phyloP scores from a whole-genome alignment of 2,113 vertebrate genomes.

The Cheilinus undulatus region DNA sequence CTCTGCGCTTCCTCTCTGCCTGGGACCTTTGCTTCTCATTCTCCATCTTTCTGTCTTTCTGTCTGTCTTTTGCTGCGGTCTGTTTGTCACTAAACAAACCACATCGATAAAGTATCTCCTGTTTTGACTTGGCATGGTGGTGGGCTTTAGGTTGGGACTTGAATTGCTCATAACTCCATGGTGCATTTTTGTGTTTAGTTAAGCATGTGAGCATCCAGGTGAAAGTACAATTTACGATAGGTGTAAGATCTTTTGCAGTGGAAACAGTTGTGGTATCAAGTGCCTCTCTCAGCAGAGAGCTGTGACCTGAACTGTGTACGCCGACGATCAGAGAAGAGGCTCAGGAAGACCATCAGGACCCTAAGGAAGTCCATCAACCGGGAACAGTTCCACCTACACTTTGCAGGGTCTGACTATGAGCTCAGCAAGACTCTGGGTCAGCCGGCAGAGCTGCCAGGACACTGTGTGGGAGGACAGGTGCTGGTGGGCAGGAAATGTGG shows the following conservation, averaged over 20 bases:
- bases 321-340: constrained; percentile 91
- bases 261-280: constrained; percentile 69
- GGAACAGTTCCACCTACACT: constrained; percentile 93
- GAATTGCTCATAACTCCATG: constrained; percentile 1
- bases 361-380: constrained; percentile 93
- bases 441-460: constrained; percentile 78
- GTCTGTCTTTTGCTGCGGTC: constrained; percentile 7
- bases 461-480: constrained; percentile 87
- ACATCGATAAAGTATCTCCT: constrained; percentile 95
- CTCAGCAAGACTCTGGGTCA: constrained; percentile 83
- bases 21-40: constrained; percentile 47
- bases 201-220: constrained; percentile 47
- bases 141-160: constrained; percentile 36
- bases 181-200: constrained; percentile 5
- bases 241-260: constrained; percentile 7
- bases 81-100: constrained; percentile 71
- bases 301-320: constrained; percentile 91
- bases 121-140: constrained; percentile 84
- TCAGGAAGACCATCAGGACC: constrained; percentile 92
- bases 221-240: background rate
- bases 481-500: constrained; percentile 89
- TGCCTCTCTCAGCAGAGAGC: constrained; percentile 86
- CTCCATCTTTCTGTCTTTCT: constrained; percentile 56
- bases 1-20: constrained; percentile 72
- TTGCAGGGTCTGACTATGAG: constrained; percentile 89